Evolutionary conservation across 2,888 invertebrate genomes (phyloP), one percentile per base, ranked within the genome.

Genomic region (Aricia artaxerxes): DNA sequence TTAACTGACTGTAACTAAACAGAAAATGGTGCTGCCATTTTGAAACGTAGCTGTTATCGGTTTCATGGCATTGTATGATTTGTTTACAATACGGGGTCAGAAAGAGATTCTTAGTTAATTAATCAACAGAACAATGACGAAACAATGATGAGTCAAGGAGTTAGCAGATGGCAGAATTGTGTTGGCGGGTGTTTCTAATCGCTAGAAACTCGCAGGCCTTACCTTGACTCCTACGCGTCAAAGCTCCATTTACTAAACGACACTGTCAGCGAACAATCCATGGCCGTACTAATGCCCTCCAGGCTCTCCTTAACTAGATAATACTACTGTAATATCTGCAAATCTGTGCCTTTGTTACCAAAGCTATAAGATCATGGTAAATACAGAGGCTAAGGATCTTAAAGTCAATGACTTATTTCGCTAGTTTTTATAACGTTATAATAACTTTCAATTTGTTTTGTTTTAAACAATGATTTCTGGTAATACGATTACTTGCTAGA

Each of bases 221-320:
- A 92, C 93, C 93, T 94, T 91, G 94, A 92, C 94, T 92, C 94
- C 94, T 94, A 94, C 94, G 93, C 94, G 83, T 80, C 82, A 85
- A 81, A 86, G 84, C 86, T 89, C 92, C 91, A 91, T 91, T 92
- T 92, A 92, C 91, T 89, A 85, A 87, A 72, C 80, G n/a, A 81
- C 81, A 79, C 35, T 61, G 79, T 61, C 79, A 73, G 78, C 40
- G 24, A 49, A 49, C 61, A 64, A 78, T 49, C 49, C 49, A 78
- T 64, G 44, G 61, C 24, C 44, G 69, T 44, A 49, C 44, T 69
- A 60, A 69, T 44, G n/a, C 13, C 60, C 64, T 77, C 64, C 49
- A 79, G 64, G 49, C 77, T 53, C n/a, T 61, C 44, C 49, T 31
- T 77, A 76, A 53, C 53, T 16, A 57, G 16, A 76, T 76, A 76